Percentiles rank a stretch among this genome's conserved stretches.
Conservation (phyloP, 2,888 invertebrate species). For the Caenorhabditis angaria region DNA sequence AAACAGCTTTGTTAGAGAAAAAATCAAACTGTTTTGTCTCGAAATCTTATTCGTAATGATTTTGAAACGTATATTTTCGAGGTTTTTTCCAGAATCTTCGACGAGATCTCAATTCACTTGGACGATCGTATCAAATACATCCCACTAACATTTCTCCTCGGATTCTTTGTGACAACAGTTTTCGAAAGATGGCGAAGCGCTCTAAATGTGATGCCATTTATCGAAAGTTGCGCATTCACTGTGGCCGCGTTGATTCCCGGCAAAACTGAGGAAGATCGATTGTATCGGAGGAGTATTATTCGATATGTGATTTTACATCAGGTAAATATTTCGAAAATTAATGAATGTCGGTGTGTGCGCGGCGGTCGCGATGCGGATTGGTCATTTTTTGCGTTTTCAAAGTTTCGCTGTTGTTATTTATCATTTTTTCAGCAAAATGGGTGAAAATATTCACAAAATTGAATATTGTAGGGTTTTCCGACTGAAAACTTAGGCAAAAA, state of each 20-base stretch:
- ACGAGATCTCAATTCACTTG: conserved; percentile 44
- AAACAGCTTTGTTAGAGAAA: no score
- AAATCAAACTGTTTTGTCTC: no score
- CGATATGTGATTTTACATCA: conserved; percentile 47
- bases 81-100: conserved; percentile 52
- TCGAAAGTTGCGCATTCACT: conserved; percentile 52
- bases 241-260: conserved; percentile 49
- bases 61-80: no score
- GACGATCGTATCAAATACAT: conserved; percentile 54
- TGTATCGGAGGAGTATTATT: conserved; percentile 46
- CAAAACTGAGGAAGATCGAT: conserved; percentile 31
- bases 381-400: no score
- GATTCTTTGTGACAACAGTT: conserved; percentile 62
- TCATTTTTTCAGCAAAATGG: no score
- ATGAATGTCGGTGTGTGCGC: no score
- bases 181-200: conserved; percentile 55
- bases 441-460: no score
- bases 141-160: conserved; percentile 61
- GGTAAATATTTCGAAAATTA: conserved; percentile 11
- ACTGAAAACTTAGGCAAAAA: no score
- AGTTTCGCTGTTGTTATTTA: no score
- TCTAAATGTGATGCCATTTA: conserved; percentile 50
- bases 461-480: no score
- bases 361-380: no score
- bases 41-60: no score